Evolutionary conservation across 2,888 invertebrate species (phyloP), one percentile per base, ranked within the genome.

Genomic region (Dendrolimus pini): DNA sequence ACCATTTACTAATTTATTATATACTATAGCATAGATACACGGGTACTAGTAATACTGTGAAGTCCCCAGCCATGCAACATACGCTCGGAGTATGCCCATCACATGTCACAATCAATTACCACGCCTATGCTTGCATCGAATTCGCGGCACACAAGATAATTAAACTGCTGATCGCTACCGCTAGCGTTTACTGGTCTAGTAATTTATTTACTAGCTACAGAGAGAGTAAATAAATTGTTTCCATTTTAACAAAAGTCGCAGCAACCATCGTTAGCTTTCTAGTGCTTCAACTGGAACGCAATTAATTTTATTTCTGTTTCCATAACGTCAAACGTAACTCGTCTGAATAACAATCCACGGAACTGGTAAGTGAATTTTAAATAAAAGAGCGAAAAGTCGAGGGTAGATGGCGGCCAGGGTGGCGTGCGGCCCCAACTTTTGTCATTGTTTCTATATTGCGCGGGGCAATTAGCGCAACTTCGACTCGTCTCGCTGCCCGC

Each of bases 361-460:
- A 74, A 67, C 77, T 74, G 77, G 83, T 87, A 88, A 89, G 83
- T 87, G 84, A 88, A 85, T 89, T 89, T 89, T 85, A 85, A 87
- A 89, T 88, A 86, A 86, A 85, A 89, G 75, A 82, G 82, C 79
- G 81, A 80, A 77, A 82, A 78, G 77, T 80, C 74, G 79, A 80
- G 80, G 74, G 73, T 74, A 74, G 75, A 68, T 71, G 76, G 72
- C 74, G 77, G 70, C 73, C 78, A 80, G 78, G 77, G 77, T 80
- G 80, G 71, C 69, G 78, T 77, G 77, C 80, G 80, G 70, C 69
- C 71, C 76, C 73, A 88, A 89, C 82, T 88, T 89, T 86, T 87
- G 85, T 86, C 85, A 89, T 89, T 89, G 89, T 89, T 89, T 85
- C 83, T 81, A 81, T 87, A 89, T 89, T 87, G 87, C 83, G 80